Percentiles rank a stretch among this genome's conserved stretches.
Evolutionary conservation across 2,888 invertebrate species (phyloP).

Genomic region (Polyploca ridens): DNA sequence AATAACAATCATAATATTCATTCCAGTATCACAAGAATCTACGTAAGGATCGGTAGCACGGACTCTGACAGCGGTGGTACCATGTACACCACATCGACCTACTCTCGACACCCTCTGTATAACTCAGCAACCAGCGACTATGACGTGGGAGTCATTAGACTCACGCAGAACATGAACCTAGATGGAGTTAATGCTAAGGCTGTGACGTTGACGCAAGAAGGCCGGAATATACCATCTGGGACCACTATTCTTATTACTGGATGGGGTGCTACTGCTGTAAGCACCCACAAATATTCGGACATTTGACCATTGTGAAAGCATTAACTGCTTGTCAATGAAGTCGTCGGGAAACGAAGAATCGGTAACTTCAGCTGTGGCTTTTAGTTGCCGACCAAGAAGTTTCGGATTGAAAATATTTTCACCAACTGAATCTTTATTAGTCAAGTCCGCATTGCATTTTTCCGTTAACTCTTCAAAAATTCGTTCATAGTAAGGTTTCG

Average conservation of each 20-base stretch:
- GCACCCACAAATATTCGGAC: slow-evolving; percentile 20
- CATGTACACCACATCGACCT: slow-evolving; percentile 56
- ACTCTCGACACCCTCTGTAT: slow-evolving; percentile 65
- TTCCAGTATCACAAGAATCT: slow-evolving; percentile 53
- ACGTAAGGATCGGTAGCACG: slow-evolving; percentile 70
- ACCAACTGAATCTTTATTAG: too few species aligned
- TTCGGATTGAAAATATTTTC: too few species aligned
- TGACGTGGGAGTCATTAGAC: slow-evolving; percentile 70
- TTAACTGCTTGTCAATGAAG: too few species aligned
- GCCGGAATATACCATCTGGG: slow-evolving; percentile 43
- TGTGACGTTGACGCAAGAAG: slow-evolving; percentile 40
- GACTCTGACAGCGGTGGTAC: slow-evolving; percentile 63
- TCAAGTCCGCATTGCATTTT: too few species aligned
- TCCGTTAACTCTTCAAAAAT: too few species aligned
- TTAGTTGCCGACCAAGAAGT: too few species aligned
- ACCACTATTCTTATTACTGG: slow-evolving; percentile 59
- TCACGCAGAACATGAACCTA: slow-evolving; percentile 55
- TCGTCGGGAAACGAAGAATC: too few species aligned
- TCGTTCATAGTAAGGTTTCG: too few species aligned
- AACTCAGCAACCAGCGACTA: slow-evolving; percentile 65
- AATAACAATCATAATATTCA: not conserved
- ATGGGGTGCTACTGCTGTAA: slow-evolving; percentile 72
- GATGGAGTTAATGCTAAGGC: slow-evolving; percentile 53
- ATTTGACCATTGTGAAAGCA: too few species aligned
- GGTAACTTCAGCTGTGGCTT: too few species aligned